These are phyloP conservation scores for Leptopilina drosophilae DNA, from an alignment of 2,888 invertebrate species.

Conservation along the genomic window DNA sequence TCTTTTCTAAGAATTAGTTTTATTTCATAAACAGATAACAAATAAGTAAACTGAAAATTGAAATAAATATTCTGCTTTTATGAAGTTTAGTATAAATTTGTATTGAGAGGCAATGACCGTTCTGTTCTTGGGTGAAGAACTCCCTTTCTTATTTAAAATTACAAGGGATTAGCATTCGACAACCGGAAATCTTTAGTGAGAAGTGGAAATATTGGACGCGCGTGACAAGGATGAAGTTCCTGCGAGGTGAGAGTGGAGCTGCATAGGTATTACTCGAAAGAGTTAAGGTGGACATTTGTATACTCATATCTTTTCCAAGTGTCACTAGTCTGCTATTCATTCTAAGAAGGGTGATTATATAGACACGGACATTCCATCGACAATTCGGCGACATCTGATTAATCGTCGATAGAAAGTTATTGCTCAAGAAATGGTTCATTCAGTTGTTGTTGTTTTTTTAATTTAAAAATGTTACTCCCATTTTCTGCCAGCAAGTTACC, in stretches of 20 bases:
- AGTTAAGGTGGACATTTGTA: slow-evolving; percentile 37
- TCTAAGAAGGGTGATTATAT: slow-evolving; percentile 28
- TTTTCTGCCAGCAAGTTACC: slow-evolving; percentile 28
- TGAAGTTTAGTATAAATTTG: neutral
- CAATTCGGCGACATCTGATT: slow-evolving; percentile 11
- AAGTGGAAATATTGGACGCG: slow-evolving; percentile 35
- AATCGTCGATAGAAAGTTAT: neutral
- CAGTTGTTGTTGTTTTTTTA: neutral
- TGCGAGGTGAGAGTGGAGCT: slow-evolving; percentile 38
- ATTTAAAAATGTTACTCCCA: neutral
- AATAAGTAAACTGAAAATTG: neutral
- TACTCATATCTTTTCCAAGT: slow-evolving; percentile 28
- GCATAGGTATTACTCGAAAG: slow-evolving; percentile 31
- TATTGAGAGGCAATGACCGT: slow-evolving; percentile 27
- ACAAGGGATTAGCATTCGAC: slow-evolving; percentile 31
- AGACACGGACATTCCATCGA: slow-evolving; percentile 35
- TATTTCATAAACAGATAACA: too few relatives aligned
- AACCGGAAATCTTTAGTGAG: slow-evolving; percentile 36
- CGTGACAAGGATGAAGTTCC: slow-evolving; percentile 41
- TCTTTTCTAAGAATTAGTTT: too few relatives aligned
- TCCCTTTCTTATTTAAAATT: slow-evolving; percentile 30
- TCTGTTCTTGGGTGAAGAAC: slow-evolving; percentile 12
- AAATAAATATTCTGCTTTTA: neutral
- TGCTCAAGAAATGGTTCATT: neutral
- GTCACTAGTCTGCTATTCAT: slow-evolving; percentile 34